phyloP scores from a whole-genome alignment of 2,888 invertebrate genomes.

The Antheraea assamensis region DNA sequence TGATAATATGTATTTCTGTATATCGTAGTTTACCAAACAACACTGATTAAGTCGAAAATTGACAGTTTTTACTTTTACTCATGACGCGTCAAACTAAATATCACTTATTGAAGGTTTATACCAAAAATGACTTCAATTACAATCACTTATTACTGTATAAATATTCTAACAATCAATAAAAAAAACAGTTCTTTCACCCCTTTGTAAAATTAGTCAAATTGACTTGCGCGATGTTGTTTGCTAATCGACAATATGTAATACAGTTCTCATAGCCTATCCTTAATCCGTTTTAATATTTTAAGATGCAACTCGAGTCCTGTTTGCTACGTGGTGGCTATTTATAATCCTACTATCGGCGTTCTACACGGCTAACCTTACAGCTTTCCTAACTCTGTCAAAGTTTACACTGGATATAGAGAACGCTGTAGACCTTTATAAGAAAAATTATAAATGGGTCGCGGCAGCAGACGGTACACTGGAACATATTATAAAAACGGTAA shows the following conservation, averaged over 20 bases:
- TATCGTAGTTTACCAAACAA: too few species aligned
- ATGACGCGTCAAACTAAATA: too few species aligned
- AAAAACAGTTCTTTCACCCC: neutral
- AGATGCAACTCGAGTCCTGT: constrained; percentile 92
- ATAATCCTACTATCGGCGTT: constrained; percentile 93
- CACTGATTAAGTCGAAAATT: too few species aligned
- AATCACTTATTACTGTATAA: too few species aligned
- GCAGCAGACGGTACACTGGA: constrained; percentile 87
- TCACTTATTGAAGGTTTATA: too few species aligned
- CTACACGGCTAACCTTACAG: constrained; percentile 95
- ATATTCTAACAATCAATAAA: too few species aligned
- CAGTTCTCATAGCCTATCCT: neutral
- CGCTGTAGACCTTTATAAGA: constrained; percentile 84
- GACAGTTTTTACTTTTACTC: too few species aligned
- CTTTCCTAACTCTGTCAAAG: constrained; percentile 92
- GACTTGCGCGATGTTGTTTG: too few species aligned
- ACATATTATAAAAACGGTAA: constrained; percentile 83
- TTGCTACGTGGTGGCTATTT: constrained; percentile 96
- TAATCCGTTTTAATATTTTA: constrained; percentile 42
- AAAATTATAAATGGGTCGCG: constrained; percentile 87
- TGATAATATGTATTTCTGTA: too few species aligned
- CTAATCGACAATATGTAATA: neutral
- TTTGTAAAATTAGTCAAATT: too few species aligned
- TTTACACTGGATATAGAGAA: constrained; percentile 90
- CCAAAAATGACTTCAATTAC: too few species aligned